These are phyloP conservation scores for Stenichneumon culpator DNA, from an alignment of 2,888 invertebrate genomes.

Conservation along the genomic window DNA sequence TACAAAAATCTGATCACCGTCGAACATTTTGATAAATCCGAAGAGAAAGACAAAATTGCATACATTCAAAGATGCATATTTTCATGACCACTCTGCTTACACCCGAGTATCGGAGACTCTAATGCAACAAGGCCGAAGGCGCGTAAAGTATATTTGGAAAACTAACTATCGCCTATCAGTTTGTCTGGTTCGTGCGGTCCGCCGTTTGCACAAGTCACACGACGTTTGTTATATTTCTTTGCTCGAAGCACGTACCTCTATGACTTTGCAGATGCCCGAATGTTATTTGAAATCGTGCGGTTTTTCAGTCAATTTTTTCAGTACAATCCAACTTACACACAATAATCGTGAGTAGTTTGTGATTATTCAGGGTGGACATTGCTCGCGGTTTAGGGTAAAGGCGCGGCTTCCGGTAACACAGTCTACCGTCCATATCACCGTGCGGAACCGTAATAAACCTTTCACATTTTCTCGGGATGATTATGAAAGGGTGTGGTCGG, in stretches of 20 bases:
- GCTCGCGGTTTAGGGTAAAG: neutral
- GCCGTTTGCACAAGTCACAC: conserved; percentile 6
- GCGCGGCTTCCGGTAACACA: conserved; percentile 14
- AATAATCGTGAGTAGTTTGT: neutral
- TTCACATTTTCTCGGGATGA: conserved; percentile 42
- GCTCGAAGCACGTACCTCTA: neutral
- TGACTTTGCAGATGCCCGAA: conserved; percentile 16
- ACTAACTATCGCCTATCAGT: conserved; percentile 21
- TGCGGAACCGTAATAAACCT: conserved; percentile 8
- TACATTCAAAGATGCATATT: neutral
- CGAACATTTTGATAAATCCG: neutral
- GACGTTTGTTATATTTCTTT: neutral
- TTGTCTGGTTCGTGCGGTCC: neutral
- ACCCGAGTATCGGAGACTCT: neutral
- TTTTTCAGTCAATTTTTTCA: neutral
- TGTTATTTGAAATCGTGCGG: neutral
- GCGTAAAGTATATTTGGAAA: conserved; percentile 30
- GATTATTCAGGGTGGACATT: neutral
- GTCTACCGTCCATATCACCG: neutral
- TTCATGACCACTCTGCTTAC: neutral
- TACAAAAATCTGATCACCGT: neutral
- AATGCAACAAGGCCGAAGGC: conserved; percentile 5
- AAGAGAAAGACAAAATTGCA: neutral
- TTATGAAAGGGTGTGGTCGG: conserved; percentile 48
- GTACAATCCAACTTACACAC: neutral